phyloP scores from a whole-genome alignment of 2,888 invertebrate species.

The Nebria brevicollis region DNA sequence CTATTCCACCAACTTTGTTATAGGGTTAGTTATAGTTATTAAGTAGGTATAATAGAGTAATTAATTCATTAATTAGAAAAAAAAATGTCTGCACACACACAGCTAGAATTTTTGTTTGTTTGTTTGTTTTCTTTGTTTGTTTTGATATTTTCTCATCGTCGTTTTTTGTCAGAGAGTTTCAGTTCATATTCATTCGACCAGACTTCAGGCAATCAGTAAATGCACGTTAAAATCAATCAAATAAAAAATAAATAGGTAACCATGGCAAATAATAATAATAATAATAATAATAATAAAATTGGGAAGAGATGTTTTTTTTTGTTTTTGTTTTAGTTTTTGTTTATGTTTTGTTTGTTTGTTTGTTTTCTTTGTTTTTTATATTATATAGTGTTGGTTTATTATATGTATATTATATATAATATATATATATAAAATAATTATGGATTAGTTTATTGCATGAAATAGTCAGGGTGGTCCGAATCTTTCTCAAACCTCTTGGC shows the following conservation, averaged over 20 bases:
- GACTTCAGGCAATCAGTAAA: background rate
- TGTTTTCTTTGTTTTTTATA: slow-evolving; percentile 4
- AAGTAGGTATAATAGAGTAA: slow-evolving; percentile 5
- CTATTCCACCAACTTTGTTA: slow-evolving; percentile 36
- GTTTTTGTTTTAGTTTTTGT: background rate
- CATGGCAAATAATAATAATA: background rate
- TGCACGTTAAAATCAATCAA: background rate
- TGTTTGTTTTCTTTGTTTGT: background rate
- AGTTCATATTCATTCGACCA: background rate
- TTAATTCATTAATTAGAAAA: background rate
- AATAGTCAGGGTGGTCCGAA: slow-evolving; percentile 96
- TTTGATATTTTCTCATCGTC: background rate
- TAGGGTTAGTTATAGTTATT: slow-evolving; percentile 13
- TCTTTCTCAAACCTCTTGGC: slow-evolving; percentile 99
- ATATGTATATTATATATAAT: slow-evolving; percentile 3
- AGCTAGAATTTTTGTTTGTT: background rate
- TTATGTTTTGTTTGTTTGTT: background rate
- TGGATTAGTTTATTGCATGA: slow-evolving; percentile 82
- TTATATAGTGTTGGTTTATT: slow-evolving; percentile 16
- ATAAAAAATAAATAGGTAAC: background rate
- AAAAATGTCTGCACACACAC: background rate
- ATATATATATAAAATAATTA: slow-evolving; percentile 19
- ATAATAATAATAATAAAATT: background rate
- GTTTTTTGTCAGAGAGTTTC: background rate
- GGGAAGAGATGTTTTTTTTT: background rate